Conservation (phyloP, 2,888 invertebrate species). For the Laothoe populi region DNA sequence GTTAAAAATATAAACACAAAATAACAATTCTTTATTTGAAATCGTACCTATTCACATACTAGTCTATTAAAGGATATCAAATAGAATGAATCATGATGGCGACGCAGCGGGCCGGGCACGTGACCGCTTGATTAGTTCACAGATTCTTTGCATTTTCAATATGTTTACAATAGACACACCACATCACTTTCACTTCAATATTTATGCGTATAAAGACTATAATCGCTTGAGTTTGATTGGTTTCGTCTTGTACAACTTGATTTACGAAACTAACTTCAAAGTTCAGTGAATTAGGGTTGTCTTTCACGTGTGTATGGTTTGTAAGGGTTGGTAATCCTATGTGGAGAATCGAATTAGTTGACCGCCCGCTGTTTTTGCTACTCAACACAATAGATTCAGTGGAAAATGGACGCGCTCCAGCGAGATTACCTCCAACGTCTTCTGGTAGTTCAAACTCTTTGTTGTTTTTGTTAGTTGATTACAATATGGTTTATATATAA, state of each 20-base stretch:
- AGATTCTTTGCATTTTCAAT: slow-evolving; percentile 57
- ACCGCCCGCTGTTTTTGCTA: slow-evolving; percentile 79
- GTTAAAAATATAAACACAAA: not conserved
- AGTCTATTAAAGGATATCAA: slow-evolving; percentile 35
- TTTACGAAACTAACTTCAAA: slow-evolving; percentile 31
- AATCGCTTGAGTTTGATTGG: slow-evolving; percentile 26
- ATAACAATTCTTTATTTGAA: slow-evolving; percentile 1
- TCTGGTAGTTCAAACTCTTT: slow-evolving; percentile 15
- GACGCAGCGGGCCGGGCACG: slow-evolving; percentile 59
- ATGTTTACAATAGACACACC: slow-evolving; percentile 37
- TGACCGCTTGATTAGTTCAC: slow-evolving; percentile 73
- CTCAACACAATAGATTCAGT: slow-evolving; percentile 70
- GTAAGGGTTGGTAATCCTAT: slow-evolving; percentile 51
- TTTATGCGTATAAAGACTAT: not conserved
- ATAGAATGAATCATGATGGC: slow-evolving; percentile 48
- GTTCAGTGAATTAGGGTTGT: slow-evolving; percentile 26
- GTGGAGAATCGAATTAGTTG: slow-evolving; percentile 74
- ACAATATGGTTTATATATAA: slow-evolving; percentile 3
- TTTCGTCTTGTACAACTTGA: not conserved
- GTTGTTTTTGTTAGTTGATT: slow-evolving; percentile 9
- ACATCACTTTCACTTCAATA: slow-evolving; percentile 26
- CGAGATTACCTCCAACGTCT: slow-evolving; percentile 54
- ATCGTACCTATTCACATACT: not conserved
- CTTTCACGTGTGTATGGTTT: slow-evolving; percentile 31
- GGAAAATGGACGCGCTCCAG: slow-evolving; percentile 57